Base-by-base conservation (phyloP, 2,797 vertebrate species). In the Argya squamiceps region DNA sequence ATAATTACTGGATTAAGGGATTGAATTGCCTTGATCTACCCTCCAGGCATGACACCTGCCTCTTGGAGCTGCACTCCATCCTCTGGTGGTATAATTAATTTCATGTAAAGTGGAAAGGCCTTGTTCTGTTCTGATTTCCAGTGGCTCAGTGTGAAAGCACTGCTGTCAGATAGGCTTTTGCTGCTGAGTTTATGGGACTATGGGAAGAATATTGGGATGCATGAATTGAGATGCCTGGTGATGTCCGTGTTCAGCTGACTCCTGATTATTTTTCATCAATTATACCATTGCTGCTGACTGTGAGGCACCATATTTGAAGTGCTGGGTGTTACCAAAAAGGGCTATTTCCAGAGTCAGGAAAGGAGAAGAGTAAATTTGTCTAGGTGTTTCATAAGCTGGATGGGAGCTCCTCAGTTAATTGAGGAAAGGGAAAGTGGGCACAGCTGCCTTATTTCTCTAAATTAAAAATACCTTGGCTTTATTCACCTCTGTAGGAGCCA, bases 381-480 rank as follows among this genome's bases (percentile, higher is more conserved):
- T 29, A 13, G 39, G 23, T 81, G 47, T 84, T 95, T 62, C 62
- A 52, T 69, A 60, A 58, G 11, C 37, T 68, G 23, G 27, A 10
- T 71, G 34, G 23, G 52, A 92, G 14, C 47, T 74, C 41, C 74
- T 74, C 0, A 1, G 12, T 80, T 88, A 58, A 73, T 67, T 46
- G 49, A 36, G n/a, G 37, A 77, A 88, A 82, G n/a, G 36, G 30
- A 69, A 89, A 89, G 56, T 37, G 65, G 78, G 36, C 60, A 81
- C 26, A 60, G 22, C 46, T 93, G 52, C 43, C 46, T 78, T 63
- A 27, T 79, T 89, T 71, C 80, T 75, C 65, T 43, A 87, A 75
- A 88, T 62, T 52, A 74, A 93, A 84, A 96, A 78, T 67, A 47
- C 24, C 22, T 90, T 68, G 68, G 46, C 49, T 83, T 79, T 60